Conservation (phyloP, 1,140 invertebrate genomes). For the Brachionus koreanus region DNA sequence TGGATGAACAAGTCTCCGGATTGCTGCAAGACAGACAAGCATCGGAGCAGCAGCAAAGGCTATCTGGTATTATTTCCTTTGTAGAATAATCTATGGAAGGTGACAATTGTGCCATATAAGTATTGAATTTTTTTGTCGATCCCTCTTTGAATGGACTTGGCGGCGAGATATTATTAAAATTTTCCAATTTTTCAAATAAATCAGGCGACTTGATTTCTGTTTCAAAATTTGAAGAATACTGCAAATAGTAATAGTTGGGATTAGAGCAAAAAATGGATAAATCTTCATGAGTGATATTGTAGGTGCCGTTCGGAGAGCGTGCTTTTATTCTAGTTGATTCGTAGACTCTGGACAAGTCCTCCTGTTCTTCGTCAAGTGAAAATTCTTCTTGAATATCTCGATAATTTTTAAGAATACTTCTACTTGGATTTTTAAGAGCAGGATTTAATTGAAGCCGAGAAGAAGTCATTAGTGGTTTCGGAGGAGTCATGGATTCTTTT, state of each 20-base stretch:
- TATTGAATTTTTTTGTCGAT: neutral
- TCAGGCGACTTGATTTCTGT: neutral
- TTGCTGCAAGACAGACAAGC: neutral
- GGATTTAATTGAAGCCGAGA: neutral
- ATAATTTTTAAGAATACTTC: neutral
- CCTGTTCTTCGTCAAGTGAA: slow-evolving; percentile 1
- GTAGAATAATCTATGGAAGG: neutral
- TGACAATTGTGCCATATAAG: neutral
- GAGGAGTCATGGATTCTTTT: neutral
- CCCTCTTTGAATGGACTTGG: slow-evolving; percentile 17
- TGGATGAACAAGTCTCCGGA: slow-evolving; percentile 9
- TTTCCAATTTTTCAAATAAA: neutral
- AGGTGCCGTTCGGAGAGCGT: neutral
- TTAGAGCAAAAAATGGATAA: neutral
- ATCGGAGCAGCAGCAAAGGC: neutral
- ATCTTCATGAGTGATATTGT: neutral
- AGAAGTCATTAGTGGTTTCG: neutral
- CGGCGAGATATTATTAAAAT: neutral
- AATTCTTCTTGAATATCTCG: neutral
- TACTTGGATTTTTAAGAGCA: neutral
- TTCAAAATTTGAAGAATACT: neutral
- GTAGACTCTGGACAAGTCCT: neutral
- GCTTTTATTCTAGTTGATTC: slow-evolving; percentile 8
- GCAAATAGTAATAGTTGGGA: slow-evolving; percentile 9
- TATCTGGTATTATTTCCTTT: neutral